Evolutionary conservation across 2,797 vertebrate species (phyloP).

Genomic region (Perodicticus potto): DNA sequence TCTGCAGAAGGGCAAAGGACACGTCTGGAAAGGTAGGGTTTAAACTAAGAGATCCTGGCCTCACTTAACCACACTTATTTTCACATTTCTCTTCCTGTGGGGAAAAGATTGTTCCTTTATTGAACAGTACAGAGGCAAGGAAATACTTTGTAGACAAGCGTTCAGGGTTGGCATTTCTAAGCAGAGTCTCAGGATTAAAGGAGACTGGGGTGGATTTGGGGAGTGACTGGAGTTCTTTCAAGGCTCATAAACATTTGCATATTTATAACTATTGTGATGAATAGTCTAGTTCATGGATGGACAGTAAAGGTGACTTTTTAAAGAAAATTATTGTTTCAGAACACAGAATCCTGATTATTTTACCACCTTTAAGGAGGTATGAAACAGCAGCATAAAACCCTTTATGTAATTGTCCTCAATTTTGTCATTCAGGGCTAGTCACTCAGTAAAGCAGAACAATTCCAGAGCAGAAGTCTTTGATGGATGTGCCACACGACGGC

Average conservation of each 20-base stretch:
- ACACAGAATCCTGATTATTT: constrained; percentile 73
- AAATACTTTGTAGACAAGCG: fast-evolving
- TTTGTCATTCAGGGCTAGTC: constrained; percentile 86
- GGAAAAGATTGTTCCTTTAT: fast-evolving
- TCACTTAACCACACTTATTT: no score
- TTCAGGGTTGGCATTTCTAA: background rate
- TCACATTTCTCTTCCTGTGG: fast-evolving
- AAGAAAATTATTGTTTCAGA: constrained; percentile 73
- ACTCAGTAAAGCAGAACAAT: constrained; percentile 72
- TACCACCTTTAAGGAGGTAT: constrained; percentile 53
- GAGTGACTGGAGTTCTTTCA: no score
- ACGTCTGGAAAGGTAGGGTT: fast-evolving
- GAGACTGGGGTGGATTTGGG: no score
- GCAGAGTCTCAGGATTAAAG: background rate
- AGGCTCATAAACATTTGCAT: background rate
- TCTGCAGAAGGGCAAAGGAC: fast-evolving
- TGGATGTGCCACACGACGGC: constrained; percentile 79
- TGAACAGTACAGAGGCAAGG: background rate
- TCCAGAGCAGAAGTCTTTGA: constrained; percentile 75
- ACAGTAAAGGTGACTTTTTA: constrained; percentile 73
- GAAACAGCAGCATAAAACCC: constrained; percentile 74
- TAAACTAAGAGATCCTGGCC: background rate
- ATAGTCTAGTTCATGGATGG: constrained; percentile 20
- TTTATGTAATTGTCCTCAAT: constrained; percentile 76
- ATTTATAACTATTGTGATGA: constrained; percentile 47